phyloP scores from a whole-genome alignment of 53 echinoderm and acorn worm genomes.

The Arbacia lixula region DNA sequence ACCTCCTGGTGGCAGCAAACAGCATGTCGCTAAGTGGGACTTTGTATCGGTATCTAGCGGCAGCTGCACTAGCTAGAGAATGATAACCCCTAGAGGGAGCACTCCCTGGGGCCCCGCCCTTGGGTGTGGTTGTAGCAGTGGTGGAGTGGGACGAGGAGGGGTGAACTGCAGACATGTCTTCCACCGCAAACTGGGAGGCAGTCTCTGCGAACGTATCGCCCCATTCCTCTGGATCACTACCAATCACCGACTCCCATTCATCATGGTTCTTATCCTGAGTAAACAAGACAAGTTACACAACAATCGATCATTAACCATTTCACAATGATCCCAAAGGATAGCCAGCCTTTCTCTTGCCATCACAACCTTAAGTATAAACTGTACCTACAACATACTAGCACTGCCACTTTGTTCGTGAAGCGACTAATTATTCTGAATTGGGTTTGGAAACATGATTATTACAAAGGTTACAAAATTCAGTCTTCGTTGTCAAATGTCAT shows the following conservation, averaged over 20 bases:
- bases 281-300: too few species aligned
- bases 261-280: slow-evolving; percentile 24
- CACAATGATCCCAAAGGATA: too few species aligned
- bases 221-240: slow-evolving; percentile 38
- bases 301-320: too few species aligned
- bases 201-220: slow-evolving; percentile 47
- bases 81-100: slow-evolving; percentile 42
- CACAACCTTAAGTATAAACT: too few species aligned
- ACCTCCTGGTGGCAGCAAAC: not conserved
- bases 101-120: not conserved
- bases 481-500: too few species aligned
- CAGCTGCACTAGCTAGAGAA: slow-evolving; percentile 15
- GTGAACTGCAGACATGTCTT: not conserved
- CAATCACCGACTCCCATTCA: slow-evolving; percentile 1
- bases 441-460: too few species aligned
- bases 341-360: too few species aligned
- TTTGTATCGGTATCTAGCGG: slow-evolving; percentile 3
- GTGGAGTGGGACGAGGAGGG: not conserved
- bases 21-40: not conserved
- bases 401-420: too few species aligned
- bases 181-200: slow-evolving; percentile 30
- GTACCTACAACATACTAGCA: too few species aligned
- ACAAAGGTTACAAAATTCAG: too few species aligned
- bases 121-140: not conserved
- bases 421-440: too few species aligned